A percentile compares a stretch with the other conserved stretches of the same genome.
These are phyloP conservation scores for Brachypalpus laphriformis DNA, from an alignment of 2,888 invertebrate species.

Conservation along the genomic window DNA sequence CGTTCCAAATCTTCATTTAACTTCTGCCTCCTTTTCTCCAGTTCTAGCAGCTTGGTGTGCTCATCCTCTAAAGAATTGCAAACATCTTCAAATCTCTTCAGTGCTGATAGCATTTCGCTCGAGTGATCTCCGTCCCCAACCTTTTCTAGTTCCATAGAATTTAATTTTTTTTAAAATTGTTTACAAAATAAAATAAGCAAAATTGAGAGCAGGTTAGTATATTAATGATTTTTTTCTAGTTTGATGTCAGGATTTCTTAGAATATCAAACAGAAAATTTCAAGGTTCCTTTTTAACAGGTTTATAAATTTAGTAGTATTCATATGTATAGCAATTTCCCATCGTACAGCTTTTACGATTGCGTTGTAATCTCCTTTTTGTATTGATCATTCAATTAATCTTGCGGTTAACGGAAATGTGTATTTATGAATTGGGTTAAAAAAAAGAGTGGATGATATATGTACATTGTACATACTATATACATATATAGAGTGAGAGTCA, in stretches of 20 bases:
- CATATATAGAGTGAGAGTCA: no score
- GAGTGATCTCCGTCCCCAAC: slow-evolving; percentile 32
- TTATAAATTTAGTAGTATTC: background rate
- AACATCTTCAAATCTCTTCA: slow-evolving; percentile 72
- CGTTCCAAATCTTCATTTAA: slow-evolving; percentile 76
- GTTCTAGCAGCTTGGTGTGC: slow-evolving; percentile 74
- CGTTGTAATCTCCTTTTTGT: no score
- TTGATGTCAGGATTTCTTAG: background rate
- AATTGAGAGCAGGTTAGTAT: background rate
- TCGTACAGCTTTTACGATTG: no score
- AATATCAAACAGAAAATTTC: background rate
- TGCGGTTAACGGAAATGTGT: no score
- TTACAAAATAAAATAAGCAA: slow-evolving; percentile 22
- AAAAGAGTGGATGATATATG: no score
- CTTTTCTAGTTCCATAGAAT: slow-evolving; percentile 37
- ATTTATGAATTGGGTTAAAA: no score
- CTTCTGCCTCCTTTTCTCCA: slow-evolving; percentile 75
- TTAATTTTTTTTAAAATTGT: background rate
- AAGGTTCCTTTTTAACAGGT: background rate
- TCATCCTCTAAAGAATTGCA: slow-evolving; percentile 75
- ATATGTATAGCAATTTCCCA: no score
- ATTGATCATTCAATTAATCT: no score
- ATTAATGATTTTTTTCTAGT: background rate
- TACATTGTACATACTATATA: no score
- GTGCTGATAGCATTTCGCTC: slow-evolving; percentile 39